Base-by-base conservation (phyloP, 2,888 invertebrate genomes). In the Tricholauxania praeusta region DNA sequence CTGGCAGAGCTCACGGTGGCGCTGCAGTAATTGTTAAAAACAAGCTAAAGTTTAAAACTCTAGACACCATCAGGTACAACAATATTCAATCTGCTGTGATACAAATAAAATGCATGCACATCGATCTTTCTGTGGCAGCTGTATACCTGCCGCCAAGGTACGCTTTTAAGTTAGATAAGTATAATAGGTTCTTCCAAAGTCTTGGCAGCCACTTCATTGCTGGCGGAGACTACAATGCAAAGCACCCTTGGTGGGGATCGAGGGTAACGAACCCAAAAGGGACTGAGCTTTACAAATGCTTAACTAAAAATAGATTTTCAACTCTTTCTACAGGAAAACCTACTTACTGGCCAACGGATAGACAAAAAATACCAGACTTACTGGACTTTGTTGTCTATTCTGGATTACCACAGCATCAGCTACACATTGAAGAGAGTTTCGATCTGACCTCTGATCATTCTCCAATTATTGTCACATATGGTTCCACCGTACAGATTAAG, bases 1-100 rank as follows among this genome's bases (percentile, higher is more conserved):
- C 72, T 74, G 60, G 52, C 10, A 74, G 63, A 72, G 77, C 74
- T 12, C 75, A 76, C 70, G 76, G 59, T 12, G 73, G 73, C 14
- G n/a, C 74, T 17, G 71, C 72, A 53, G 17, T 12, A 53, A 53
- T 7, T 17, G 17, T 17, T 17, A 53, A 17, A 53, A 53, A 1
- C n/a, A 53, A 17, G 12, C n/a, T 53, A 53, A 53, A 53, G 6
- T 53, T 53, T 17, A 53, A 53, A 53, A 53, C 17, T n/a, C n/a
- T 7, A 17, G 53, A 53, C 53, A 17, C 4, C 17, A 17, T 53
- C n/a, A 53, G 53, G 8, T n/a, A 53, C 53, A 17, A 53, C 12
- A 17, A 22, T 22, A 22, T 22, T 22, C 22, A 22, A 22, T 22
- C 22, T 1, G 22, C 22, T 22, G 22, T 3, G n/a, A n/a, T n/a